Percentiles rank a stretch among this genome's conserved stretches.
These are phyloP conservation scores for Trachelipus rathkii DNA, from an alignment of 1,140 invertebrate species.

Conservation along the genomic window DNA sequence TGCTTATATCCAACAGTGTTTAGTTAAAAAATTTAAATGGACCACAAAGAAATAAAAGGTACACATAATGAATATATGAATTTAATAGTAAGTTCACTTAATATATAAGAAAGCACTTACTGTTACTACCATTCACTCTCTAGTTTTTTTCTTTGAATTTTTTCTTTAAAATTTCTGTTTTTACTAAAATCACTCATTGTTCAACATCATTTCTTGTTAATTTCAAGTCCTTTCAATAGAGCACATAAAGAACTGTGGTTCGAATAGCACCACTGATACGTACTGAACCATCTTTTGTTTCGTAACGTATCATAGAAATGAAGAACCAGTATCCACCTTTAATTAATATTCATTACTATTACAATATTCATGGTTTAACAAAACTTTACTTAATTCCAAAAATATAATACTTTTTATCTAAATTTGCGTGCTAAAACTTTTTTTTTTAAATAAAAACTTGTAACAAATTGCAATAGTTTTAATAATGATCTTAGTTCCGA, in stretches of 20 bases:
- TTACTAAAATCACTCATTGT: conserved; percentile 60
- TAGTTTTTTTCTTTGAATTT: conserved; percentile 58
- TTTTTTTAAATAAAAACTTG: not conserved
- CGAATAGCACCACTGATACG: conserved; percentile 89
- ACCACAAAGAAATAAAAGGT: too few relatives aligned
- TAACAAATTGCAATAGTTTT: too few relatives aligned
- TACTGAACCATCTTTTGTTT: conserved; percentile 85
- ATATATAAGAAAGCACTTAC: too few relatives aligned
- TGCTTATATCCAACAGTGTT: too few relatives aligned
- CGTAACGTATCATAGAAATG: conserved; percentile 90
- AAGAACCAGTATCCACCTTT: conserved; percentile 73
- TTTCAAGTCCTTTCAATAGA: conserved; percentile 65
- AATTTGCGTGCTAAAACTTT: not conserved
- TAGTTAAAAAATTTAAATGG: too few relatives aligned
- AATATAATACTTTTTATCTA: not conserved
- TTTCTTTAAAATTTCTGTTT: conserved; percentile 59
- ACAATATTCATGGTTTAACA: too few relatives aligned
- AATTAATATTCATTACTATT: too few relatives aligned
- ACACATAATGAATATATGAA: too few relatives aligned
- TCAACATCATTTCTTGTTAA: conserved; percentile 58
- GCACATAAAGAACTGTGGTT: conserved; percentile 83
- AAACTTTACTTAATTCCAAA: not conserved
- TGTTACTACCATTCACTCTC: conserved; percentile 26
- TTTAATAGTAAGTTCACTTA: too few relatives aligned
- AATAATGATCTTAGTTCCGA: too few relatives aligned